These are phyloP conservation scores for Chlorodrepanis virens DNA, from an alignment of 2,113 vertebrate genomes.

Conservation along the genomic window DNA sequence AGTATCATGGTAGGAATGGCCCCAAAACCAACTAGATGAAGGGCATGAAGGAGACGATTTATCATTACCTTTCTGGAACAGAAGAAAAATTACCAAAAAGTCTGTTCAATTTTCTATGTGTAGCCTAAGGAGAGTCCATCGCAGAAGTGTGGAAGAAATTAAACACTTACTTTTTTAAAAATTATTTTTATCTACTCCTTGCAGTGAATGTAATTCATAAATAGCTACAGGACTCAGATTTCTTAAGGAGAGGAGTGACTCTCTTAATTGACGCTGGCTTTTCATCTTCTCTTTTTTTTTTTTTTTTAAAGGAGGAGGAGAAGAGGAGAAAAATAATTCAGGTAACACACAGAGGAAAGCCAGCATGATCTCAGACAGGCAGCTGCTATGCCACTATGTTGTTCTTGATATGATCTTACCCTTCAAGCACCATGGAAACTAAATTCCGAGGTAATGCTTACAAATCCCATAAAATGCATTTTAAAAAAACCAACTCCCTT, in stretches of 20 bases:
- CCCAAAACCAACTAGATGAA: neutral
- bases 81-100: neutral
- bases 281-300: neutral
- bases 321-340: neutral
- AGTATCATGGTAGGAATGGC: neutral
- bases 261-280: neutral
- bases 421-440: neutral
- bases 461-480: neutral
- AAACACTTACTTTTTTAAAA: neutral
- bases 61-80: neutral
- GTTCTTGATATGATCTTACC: neutral
- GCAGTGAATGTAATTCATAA: neutral
- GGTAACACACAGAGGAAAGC: neutral
- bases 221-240: neutral
- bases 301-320: neutral
- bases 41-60: neutral
- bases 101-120: neutral
- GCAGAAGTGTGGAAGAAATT: neutral
- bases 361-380: neutral
- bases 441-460: slow-evolving; percentile 1
- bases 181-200: neutral
- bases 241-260: neutral
- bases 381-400: neutral
- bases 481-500: neutral
- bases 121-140: neutral